Evolutionary conservation across 30 jellyfish, hydroid and myxozoan species (phyloP).

Genomic region (Aurelia aurita complex sp. Pacific): DNA sequence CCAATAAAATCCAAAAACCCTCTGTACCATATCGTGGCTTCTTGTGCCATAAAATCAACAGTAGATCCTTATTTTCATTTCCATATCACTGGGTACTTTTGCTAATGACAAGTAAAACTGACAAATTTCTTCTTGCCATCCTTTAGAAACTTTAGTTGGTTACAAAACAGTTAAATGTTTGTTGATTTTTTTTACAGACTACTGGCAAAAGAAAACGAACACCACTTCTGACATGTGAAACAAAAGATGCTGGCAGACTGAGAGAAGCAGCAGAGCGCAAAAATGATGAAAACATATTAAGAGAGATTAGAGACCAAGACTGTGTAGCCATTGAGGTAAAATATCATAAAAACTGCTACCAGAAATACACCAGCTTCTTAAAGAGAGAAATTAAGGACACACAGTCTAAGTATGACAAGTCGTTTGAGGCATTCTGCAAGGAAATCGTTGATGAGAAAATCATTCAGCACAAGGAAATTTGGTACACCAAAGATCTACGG

Average conservation of each 20-base stretch:
- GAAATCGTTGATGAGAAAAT: constrained; percentile 3
- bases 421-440: not conserved
- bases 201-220: constrained; percentile 20
- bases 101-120: no score
- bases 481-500: constrained; percentile 6
- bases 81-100: no score
- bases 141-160: no score
- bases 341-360: constrained; percentile 47
- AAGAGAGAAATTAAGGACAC: no score
- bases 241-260: constrained; percentile 36
- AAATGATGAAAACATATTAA: constrained; percentile 11
- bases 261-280: constrained; percentile 60
- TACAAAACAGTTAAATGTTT: no score
- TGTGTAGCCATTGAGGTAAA: constrained; percentile 69
- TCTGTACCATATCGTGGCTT: no score
- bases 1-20: no score
- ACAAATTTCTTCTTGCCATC: no score
- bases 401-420: no score
- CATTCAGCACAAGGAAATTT: not conserved
- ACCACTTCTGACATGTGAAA: constrained; percentile 24
- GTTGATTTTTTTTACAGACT: not conserved
- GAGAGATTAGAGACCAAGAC: constrained; percentile 25
- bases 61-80: no score
- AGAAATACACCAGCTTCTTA: not conserved
- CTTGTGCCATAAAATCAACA: no score